Percentiles rank a stretch among this genome's conserved stretches.
Conservation (phyloP, 2,797 vertebrate species). For the Buceros bicornis region DNA sequence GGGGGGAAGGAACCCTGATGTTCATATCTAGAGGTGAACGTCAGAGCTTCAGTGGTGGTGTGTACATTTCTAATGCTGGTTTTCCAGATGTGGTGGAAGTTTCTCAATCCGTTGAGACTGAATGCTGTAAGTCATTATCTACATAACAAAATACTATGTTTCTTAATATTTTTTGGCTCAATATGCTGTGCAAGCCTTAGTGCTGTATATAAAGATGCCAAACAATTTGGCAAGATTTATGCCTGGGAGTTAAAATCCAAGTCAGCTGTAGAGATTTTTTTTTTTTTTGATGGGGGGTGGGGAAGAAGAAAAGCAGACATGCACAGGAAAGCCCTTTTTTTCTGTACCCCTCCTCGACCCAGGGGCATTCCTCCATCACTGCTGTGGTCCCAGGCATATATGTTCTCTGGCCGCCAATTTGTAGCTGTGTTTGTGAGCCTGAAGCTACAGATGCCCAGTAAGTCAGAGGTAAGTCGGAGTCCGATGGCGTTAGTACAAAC, state of each 20-base stretch:
- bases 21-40: not conserved
- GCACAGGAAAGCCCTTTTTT: not conserved
- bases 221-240: slow-evolving; percentile 42
- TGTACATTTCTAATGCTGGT: not conserved
- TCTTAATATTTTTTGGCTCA: slow-evolving; percentile 45
- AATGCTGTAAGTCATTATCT: slow-evolving; percentile 12
- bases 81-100: not conserved
- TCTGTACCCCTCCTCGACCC: not conserved
- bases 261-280: slow-evolving; percentile 8
- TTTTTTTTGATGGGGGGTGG: not conserved
- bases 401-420: not conserved
- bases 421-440: not conserved
- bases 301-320: not conserved
- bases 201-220: slow-evolving; percentile 12
- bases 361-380: not conserved
- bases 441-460: not conserved
- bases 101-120: not conserved
- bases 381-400: rapidly evolving
- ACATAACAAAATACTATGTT: not conserved
- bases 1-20: no score
- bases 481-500: not conserved
- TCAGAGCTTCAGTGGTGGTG: not conserved
- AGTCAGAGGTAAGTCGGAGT: not conserved
- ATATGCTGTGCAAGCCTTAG: not conserved
- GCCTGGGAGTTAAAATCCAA: not conserved